Base-by-base conservation (phyloP, 1,140 invertebrate species). In the Helicoverpa armigera region DNA sequence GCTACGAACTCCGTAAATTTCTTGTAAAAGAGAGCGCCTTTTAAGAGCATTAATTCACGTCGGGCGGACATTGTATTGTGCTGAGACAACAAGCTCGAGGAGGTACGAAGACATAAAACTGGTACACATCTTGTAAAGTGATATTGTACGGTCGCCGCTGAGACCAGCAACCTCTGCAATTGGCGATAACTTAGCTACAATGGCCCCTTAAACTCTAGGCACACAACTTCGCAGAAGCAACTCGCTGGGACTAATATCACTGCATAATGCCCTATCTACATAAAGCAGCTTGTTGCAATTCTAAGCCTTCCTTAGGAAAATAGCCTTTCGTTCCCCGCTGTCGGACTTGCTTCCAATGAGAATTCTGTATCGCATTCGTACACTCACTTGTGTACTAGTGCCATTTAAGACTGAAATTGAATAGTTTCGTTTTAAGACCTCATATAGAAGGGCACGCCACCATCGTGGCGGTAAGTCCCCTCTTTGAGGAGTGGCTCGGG, bases 161-260 rank as follows among this genome's bases (percentile, higher is more conserved):
- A 65, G 69, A 31, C 56, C 82, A 73, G 73, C 51, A 58, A 75
- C 69, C 79, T 72, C 79, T 84, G 69, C 83, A 81, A 84, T 84
- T 61, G 79, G 35, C 80, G 75, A 84, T 84, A 84, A 84, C 83
- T 84, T 84, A 79, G 79, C 58, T 65, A 81, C 80, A 79, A 84
- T 84, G 63, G 83, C 80, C 83, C 43, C 67, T 79, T 84, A 81
- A 79, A 81, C 80, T 84, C 53, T 51, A 78, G 69, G 60, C 73
- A 70, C 67, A 81, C 76, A 79, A 80, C 80, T 84, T 82, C 69
- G 79, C 54, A 61, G 83, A 72, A 79, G 67, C 60, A 78, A 74
- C 70, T 76, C 79, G 76, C 79, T 63, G 54, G 50, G 31, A 31
- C 76, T 84, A 81, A 81, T 84, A 84, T 75, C 69, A 70, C 73